These are phyloP conservation scores for Bombus pyrosoma DNA, from an alignment of 1,140 invertebrate genomes.

Conservation along the genomic window DNA sequence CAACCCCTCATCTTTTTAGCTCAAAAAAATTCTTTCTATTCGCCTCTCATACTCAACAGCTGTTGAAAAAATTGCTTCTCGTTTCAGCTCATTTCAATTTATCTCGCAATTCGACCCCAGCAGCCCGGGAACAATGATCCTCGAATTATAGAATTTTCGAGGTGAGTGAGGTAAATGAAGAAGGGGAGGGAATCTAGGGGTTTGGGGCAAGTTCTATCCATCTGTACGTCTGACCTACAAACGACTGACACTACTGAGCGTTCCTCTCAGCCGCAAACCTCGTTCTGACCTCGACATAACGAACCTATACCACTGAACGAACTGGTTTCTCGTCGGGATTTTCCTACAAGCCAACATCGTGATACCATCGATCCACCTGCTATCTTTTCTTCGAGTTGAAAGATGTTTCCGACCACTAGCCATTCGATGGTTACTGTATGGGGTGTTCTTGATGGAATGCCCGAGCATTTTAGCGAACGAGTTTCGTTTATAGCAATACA, in stretches of 20 bases:
- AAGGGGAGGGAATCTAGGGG: not conserved
- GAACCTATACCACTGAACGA: constrained; percentile 6
- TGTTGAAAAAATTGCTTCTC: not conserved
- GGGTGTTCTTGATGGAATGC: not conserved
- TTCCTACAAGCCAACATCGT: not conserved
- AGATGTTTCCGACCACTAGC: not conserved
- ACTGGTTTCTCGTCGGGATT: not conserved
- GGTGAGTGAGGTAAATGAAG: constrained; percentile 29
- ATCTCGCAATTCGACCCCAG: not conserved
- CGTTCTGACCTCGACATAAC: constrained; percentile 26
- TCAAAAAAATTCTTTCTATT: too few relatives aligned
- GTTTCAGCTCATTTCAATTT: constrained; percentile 21
- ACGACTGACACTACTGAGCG: constrained; percentile 49
- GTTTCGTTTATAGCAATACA: not conserved
- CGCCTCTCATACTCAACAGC: too few relatives aligned
- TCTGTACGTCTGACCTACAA: constrained; percentile 43
- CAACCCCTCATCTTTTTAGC: too few relatives aligned
- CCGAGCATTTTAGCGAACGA: not conserved
- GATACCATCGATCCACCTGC: not conserved
- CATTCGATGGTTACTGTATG: not conserved
- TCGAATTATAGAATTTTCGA: constrained; percentile 14
- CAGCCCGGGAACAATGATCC: not conserved
- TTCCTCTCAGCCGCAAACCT: constrained; percentile 42
- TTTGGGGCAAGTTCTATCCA: constrained; percentile 6
- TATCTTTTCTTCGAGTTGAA: not conserved